These are phyloP conservation scores for Ostrea denselamellosa DNA, from an alignment of 1,140 invertebrate genomes.

Conservation along the genomic window DNA sequence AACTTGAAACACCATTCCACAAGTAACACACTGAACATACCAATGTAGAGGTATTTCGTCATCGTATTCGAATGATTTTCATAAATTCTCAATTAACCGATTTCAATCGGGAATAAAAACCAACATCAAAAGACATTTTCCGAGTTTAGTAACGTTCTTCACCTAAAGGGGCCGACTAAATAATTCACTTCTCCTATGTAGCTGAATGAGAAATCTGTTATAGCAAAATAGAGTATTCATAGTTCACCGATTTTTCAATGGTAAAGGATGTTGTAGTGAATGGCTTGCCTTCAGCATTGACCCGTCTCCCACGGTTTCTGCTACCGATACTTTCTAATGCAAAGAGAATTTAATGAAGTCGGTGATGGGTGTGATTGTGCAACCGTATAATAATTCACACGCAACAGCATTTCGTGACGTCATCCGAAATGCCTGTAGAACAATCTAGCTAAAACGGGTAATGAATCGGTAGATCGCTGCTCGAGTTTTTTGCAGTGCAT, in stretches of 20 bases:
- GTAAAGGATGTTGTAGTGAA: neutral
- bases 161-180: constrained; percentile 9
- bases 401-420: neutral
- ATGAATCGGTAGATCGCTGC: neutral
- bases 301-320: neutral
- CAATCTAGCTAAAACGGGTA: constrained; percentile 13
- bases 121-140: constrained; percentile 12
- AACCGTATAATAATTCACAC: neutral
- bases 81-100: constrained; percentile 25
- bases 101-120: neutral
- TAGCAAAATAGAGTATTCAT: neutral
- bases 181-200: neutral
- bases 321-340: neutral
- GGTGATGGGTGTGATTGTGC: neutral
- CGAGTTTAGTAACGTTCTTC: neutral
- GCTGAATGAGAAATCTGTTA: constrained; percentile 12
- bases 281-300: neutral
- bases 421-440: neutral
- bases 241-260: neutral
- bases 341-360: neutral
- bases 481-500: constrained; percentile 33
- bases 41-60: neutral
- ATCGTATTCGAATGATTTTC: constrained; percentile 11
- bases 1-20: neutral
- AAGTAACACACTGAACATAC: neutral